A percentile compares a stretch with the other conserved stretches of the same genome.
Evolutionary conservation across 2,113 vertebrate species (phyloP).

Genomic region (Bolborhynchus lineola): DNA sequence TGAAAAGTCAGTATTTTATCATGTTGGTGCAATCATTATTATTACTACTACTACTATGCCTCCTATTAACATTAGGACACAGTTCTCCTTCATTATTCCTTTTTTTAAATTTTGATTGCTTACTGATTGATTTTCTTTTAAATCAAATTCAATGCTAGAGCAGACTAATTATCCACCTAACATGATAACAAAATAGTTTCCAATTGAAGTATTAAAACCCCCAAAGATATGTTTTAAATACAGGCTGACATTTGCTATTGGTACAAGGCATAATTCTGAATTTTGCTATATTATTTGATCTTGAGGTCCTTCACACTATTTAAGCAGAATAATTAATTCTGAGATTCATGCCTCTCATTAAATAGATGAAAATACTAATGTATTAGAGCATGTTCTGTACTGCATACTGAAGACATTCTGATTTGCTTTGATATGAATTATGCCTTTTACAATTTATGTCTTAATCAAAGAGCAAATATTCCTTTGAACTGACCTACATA

Average conservation of each 20-base stretch:
- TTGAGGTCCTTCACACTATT: background rate
- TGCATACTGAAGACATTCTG: background rate
- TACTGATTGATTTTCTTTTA: background rate
- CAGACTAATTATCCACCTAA: background rate
- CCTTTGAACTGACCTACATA: conserved; percentile 5
- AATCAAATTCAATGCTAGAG: background rate
- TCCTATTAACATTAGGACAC: background rate
- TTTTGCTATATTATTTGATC: background rate
- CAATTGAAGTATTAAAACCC: background rate
- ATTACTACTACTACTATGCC: background rate
- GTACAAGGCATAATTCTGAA: background rate
- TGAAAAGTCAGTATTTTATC: background rate
- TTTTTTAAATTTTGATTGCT: background rate
- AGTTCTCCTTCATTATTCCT: background rate
- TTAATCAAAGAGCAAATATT: conserved; percentile 28
- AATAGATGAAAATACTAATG: background rate
- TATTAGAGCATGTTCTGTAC: background rate
- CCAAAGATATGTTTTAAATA: background rate
- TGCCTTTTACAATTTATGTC: background rate
- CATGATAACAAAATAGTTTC: background rate
- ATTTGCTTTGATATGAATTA: conserved; percentile 14
- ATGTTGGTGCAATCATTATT: no score
- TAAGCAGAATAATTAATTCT: background rate
- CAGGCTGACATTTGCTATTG: background rate
- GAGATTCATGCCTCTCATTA: background rate